Percentiles rank a stretch among this genome's conserved stretches.
Evolutionary conservation across 1,140 invertebrate genomes (phyloP).

Genomic region (Solenopsis fugax): DNA sequence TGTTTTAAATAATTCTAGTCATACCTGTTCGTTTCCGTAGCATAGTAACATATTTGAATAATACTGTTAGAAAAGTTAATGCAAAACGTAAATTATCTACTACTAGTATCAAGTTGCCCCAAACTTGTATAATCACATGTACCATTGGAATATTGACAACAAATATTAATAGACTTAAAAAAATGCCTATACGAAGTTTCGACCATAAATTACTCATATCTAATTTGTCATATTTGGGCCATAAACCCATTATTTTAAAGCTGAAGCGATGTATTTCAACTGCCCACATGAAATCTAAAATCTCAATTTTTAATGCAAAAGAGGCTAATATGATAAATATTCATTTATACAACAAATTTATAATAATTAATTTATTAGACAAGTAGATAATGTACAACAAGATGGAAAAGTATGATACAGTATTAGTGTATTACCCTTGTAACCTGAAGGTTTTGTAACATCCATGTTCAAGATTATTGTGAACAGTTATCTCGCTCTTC

Average conservation of each 20-base stretch:
- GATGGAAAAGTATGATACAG: too few relatives aligned
- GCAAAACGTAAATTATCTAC: conserved; percentile 21
- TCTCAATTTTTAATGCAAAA: background rate
- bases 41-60: background rate
- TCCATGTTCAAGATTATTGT: background rate
- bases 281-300: conserved; percentile 61
- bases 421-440: background rate
- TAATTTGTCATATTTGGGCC: background rate
- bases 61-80: background rate
- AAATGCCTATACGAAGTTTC: background rate
- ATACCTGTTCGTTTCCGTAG: conserved; percentile 31
- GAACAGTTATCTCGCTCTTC: background rate
- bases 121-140: background rate
- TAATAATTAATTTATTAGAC: too few relatives aligned
- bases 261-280: conserved; percentile 36
- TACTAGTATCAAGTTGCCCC: background rate
- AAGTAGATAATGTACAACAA: too few relatives aligned
- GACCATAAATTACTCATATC: background rate
- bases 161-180: background rate
- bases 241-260: conserved; percentile 15
- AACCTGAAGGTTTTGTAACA: background rate
- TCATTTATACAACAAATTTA: too few relatives aligned
- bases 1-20: background rate
- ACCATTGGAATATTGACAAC: conserved; percentile 1
- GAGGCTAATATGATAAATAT: too few relatives aligned